Conservation (phyloP, 2,888 invertebrate species). For the Heliconius aoede region DNA sequence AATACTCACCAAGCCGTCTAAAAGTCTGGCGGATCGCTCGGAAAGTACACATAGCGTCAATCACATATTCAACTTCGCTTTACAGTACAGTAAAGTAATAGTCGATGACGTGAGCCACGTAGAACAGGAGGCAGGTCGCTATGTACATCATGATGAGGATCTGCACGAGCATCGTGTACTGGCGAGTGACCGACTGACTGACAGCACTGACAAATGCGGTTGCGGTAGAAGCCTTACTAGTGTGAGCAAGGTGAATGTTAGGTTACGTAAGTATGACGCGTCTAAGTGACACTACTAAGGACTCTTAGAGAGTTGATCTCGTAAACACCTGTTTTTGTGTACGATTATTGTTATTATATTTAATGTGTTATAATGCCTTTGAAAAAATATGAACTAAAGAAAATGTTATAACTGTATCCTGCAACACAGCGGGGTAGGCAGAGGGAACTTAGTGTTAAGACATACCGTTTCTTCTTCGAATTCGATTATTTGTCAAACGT, state of each 20-base stretch:
- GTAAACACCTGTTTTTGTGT: constrained; percentile 4
- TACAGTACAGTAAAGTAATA: constrained; percentile 65
- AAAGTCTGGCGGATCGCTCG: constrained; percentile 54
- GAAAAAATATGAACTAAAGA: too few species aligned
- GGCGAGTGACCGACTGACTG: constrained; percentile 21
- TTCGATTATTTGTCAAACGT: too few species aligned
- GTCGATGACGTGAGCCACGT: constrained; percentile 78
- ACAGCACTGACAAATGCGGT: constrained; percentile 31
- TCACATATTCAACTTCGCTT: constrained; percentile 41
- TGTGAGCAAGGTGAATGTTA: constrained; percentile 53
- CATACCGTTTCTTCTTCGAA: too few species aligned
- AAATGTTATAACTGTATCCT: too few species aligned
- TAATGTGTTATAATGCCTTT: too few species aligned
- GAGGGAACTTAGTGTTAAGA: too few species aligned
- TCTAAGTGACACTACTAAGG: constrained; percentile 46
- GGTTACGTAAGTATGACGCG: constrained; percentile 49
- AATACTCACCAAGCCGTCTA: constrained; percentile 31
- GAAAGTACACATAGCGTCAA: constrained; percentile 49
- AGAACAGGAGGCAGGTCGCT: constrained; percentile 76
- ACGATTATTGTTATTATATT: neutral
- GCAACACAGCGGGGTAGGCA: too few species aligned
- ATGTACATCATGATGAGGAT: constrained; percentile 81
- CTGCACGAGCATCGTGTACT: constrained; percentile 75
- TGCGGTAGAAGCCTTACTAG: constrained; percentile 50
- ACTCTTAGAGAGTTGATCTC: constrained; percentile 35